A percentile compares a stretch with the other conserved stretches of the same genome.
phyloP scores from a whole-genome alignment of 1,140 invertebrate species.

The Bombus confusus region DNA sequence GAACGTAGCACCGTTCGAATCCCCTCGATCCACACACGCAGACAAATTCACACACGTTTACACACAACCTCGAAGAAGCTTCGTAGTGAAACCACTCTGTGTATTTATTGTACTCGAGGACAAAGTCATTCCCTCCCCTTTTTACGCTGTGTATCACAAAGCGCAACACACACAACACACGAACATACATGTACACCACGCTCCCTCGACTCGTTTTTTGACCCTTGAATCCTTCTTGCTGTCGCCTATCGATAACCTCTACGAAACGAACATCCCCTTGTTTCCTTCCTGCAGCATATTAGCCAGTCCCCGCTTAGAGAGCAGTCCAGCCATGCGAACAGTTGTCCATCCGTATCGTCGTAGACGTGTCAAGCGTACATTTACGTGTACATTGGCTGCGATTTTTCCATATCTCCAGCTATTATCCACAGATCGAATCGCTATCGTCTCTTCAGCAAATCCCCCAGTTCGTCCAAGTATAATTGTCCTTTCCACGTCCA shows the following conservation, averaged over 20 bases:
- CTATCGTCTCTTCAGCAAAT: background rate
- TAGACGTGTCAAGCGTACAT: background rate
- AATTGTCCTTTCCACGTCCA: background rate
- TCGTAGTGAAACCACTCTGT: constrained; percentile 62
- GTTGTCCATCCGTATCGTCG: background rate
- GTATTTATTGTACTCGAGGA: constrained; percentile 71
- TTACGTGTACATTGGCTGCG: background rate
- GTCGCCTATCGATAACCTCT: background rate
- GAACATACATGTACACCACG: background rate
- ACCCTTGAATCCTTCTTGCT: constrained; percentile 49
- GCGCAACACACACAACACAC: background rate
- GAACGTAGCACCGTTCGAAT: constrained; percentile 34
- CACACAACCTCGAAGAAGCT: constrained; percentile 39
- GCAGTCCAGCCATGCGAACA: background rate
- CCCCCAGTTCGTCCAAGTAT: background rate
- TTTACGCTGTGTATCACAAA: constrained; percentile 52
- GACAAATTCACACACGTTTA: background rate
- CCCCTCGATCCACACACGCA: background rate
- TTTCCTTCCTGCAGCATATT: constrained; percentile 5
- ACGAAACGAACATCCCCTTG: background rate
- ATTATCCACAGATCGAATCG: background rate
- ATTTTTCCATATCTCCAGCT: background rate
- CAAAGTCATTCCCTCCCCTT: constrained; percentile 60
- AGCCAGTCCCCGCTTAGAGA: background rate
- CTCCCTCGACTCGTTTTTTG: constrained; percentile 50